phyloP scores from a whole-genome alignment of 2,888 invertebrate species.

The Philopedon plagiatum region DNA sequence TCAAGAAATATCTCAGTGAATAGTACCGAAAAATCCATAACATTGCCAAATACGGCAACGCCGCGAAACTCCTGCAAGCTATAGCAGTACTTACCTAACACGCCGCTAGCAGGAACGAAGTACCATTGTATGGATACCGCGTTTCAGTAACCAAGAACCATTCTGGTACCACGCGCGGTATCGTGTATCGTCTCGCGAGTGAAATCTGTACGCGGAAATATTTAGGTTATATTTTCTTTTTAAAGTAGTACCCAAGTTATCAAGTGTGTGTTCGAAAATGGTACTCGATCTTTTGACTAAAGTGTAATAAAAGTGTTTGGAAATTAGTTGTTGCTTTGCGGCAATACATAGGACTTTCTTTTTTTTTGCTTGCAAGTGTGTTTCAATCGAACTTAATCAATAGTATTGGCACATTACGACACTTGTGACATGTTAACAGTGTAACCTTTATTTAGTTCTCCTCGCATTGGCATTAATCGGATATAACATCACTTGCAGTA shows the following conservation, averaged over 20 bases:
- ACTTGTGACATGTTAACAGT: neutral
- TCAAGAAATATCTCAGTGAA: neutral
- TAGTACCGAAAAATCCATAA: neutral
- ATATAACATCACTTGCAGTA: too few relatives aligned
- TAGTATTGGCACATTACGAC: neutral
- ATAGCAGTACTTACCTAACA: conserved; percentile 17
- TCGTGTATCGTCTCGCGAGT: neutral
- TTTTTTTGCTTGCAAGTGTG: too few relatives aligned
- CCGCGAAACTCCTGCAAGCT: conserved; percentile 1
- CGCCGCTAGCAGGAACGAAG: conserved; percentile 2
- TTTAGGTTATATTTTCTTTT: conserved; percentile 28
- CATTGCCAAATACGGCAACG: neutral
- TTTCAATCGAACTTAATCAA: too few relatives aligned
- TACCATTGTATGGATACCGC: conserved; percentile 11
- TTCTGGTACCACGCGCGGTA: neutral
- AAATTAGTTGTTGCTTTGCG: neutral
- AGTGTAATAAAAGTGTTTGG: neutral
- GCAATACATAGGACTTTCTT: too few relatives aligned
- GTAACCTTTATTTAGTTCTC: neutral
- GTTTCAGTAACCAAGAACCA: conserved; percentile 11
- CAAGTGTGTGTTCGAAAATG: neutral
- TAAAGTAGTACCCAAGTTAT: conserved; percentile 1
- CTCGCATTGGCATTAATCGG: too few relatives aligned
- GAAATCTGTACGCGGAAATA: conserved; percentile 17
- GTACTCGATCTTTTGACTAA: neutral